Conservation (phyloP, 2,888 invertebrate species). For the Amphipoea lucens region DNA sequence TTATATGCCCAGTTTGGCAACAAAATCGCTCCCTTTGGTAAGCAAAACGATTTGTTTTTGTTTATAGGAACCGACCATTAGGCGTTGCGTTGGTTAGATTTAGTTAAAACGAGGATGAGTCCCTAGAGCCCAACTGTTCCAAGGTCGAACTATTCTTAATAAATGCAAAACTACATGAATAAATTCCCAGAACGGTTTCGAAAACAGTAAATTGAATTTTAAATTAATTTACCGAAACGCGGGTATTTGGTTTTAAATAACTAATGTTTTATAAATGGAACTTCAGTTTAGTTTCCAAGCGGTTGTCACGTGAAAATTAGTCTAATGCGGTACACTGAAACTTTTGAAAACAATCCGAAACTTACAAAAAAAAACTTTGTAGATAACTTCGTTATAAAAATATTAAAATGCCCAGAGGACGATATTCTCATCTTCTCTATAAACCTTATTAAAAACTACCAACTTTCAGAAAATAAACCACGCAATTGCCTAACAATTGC, state of each 20-base stretch:
- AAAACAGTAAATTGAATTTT: background rate
- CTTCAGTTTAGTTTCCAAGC: background rate
- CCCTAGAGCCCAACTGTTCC: background rate
- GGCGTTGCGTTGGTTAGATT: background rate
- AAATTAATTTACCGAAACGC: background rate
- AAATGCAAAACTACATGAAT: background rate
- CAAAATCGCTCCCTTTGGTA: background rate
- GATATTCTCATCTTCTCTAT: background rate
- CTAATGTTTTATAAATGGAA: background rate
- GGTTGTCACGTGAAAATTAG: background rate
- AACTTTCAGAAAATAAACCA: too few species aligned
- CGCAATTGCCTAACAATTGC: too few species aligned
- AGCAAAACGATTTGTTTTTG: background rate
- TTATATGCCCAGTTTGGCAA: too few species aligned
- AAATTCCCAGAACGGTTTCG: background rate
- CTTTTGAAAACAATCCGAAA: conserved; percentile 13
- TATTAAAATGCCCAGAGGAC: background rate
- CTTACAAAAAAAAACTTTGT: conserved; percentile 9
- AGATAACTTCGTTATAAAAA: background rate
- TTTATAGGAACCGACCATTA: background rate
- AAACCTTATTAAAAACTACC: background rate
- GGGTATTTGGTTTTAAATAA: background rate
- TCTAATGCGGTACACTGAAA: conserved; percentile 4
- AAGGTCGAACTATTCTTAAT: background rate
- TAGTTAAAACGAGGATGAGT: background rate